These are phyloP conservation scores for Drosophila prostipennis DNA, from an alignment of 2,888 invertebrate species.

Conservation along the genomic window DNA sequence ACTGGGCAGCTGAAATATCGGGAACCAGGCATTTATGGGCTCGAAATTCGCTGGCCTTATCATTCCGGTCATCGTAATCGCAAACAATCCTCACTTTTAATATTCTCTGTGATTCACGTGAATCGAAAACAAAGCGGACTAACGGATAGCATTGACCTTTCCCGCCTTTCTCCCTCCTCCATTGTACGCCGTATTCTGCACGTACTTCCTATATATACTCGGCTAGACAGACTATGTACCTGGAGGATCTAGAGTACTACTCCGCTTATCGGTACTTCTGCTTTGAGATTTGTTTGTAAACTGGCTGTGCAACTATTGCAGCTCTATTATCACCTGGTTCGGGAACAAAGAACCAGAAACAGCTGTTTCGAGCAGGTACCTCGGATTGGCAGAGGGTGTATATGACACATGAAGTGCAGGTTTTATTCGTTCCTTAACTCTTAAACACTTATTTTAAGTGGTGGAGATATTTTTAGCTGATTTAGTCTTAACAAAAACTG, in stretches of 20 bases:
- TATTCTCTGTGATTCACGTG: not conserved
- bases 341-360: slow-evolving; percentile 29
- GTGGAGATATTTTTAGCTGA: too few species aligned
- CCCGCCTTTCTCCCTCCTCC: not conserved
- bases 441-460: too few species aligned
- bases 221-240: slow-evolving; percentile 6
- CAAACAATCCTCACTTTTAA: not conserved
- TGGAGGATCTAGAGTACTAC: not conserved
- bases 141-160: slow-evolving; percentile 13
- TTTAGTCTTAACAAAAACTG: too few species aligned
- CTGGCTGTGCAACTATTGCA: slow-evolving; percentile 26
- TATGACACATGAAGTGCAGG: not conserved
- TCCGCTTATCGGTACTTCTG: slow-evolving; percentile 19
- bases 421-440: too few species aligned
- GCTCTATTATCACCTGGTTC: slow-evolving; percentile 36
- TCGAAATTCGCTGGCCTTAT: not conserved
- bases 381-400: slow-evolving; percentile 1
- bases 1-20: not conserved
- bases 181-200: slow-evolving; percentile 5
- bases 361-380: slow-evolving; percentile 44
- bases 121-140: slow-evolving; percentile 12
- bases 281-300: slow-evolving; percentile 32
- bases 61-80: slow-evolving; percentile 2
- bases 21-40: slow-evolving; percentile 1
- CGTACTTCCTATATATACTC: slow-evolving; percentile 2